Evolutionary conservation across 2,113 vertebrate genomes (phyloP), one percentile per base, ranked within the genome.

Genomic region (Cynocephalus volans): DNA sequence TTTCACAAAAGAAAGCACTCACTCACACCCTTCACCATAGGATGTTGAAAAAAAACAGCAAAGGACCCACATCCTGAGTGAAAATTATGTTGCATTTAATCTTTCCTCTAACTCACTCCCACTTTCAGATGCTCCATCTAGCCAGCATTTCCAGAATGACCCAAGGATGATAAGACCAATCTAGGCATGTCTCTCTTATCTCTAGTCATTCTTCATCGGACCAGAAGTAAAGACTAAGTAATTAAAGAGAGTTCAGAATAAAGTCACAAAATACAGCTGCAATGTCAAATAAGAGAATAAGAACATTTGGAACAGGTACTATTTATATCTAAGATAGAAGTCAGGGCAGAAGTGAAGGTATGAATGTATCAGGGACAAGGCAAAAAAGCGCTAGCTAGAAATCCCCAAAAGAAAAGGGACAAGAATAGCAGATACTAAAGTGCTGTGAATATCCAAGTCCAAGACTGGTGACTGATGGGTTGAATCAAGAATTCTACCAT

Each of bases 271-370:
- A 75, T 62, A 48, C 54, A 82, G 28, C 48, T 45, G 6, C 26
- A 88, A 60, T 79, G 54, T 69, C 87, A 89, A 88, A 56, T 69
- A 24, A 91, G 23, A 83, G n/a, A 84, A 28, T 52, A 80, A 80
- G n/a, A 73, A 33, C 69, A 83, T 75, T 93, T 87, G 12, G 45
- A 93, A 91, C 60, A 82, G 75, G 28, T 18, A 62, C 9, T 90
- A 62, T 69, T 88, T 62, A 75, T 45, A 82, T 4, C 23, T 69
- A 76, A 69, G 11, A 86, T 3, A 65, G 31, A 77, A 92, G n/a
- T 50, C n/a, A 77, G 52, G 60, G 69, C 31, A 77, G n/a, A 76
- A 70, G 26, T 9, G 21, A 70, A 79, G 28, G 23, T 79, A 64
- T 36, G 45, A 41, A 36, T 64, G 41, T 50, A 81, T 54, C 50